phyloP scores from a whole-genome alignment of 1,140 invertebrate species.

The Orchestia grillus region DNA sequence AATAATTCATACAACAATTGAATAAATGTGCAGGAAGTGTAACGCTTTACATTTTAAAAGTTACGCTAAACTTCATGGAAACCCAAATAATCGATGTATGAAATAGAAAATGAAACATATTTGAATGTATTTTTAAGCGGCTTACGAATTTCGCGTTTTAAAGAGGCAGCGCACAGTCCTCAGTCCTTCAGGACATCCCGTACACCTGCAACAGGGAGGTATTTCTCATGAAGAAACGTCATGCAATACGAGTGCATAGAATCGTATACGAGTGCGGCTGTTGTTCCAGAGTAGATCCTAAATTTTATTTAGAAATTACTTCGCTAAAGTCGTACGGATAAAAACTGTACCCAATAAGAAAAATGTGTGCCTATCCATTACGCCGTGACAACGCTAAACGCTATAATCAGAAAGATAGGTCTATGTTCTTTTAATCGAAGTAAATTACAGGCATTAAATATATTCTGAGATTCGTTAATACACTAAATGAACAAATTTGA shows the following conservation, averaged over 20 bases:
- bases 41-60: background rate
- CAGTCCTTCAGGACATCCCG: conserved; percentile 31
- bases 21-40: background rate
- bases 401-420: no score
- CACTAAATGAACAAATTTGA: no score
- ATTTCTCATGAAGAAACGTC: background rate
- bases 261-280: background rate
- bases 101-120: background rate
- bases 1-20: background rate
- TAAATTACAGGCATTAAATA: no score
- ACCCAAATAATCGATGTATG: background rate
- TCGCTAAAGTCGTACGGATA: background rate
- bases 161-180: background rate
- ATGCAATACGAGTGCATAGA: background rate
- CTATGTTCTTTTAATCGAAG: no score
- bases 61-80: background rate
- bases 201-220: background rate
- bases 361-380: no score
- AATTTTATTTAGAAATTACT: background rate
- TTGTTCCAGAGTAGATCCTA: background rate
- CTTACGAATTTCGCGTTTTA: background rate
- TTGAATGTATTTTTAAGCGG: background rate
- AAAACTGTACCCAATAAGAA: no score
- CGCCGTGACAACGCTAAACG: no score
- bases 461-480: no score